Evolutionary conservation across 2,797 vertebrate species (phyloP), one percentile per base, ranked within the genome.

Genomic region (Xerus rutilus): DNA sequence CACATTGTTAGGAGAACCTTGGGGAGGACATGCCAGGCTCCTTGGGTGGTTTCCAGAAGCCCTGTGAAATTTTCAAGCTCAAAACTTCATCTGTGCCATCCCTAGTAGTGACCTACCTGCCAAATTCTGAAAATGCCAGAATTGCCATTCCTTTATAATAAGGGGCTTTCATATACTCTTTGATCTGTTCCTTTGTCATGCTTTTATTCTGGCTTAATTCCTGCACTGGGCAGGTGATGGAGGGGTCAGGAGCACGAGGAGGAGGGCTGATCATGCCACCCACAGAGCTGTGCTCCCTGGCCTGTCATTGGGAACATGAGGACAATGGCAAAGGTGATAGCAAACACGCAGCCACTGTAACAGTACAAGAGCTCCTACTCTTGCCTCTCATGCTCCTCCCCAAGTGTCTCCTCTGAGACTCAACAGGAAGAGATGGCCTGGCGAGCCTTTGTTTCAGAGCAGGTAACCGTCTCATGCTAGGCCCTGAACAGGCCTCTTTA

Each of bases 361-460:
- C 20, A 1, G 32, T 7, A 15, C 15, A 17, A n/a, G 20, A 30
- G 70, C 21, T 9, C 11, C 15, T 18, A 4, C 47, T n/a, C 49
- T 49, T 30, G 14, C 6, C 47, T 10, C 0, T 28, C 25, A 17
- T 10, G 25, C 59, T 17, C 39, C 8, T 32, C 30, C 9, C 7
- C 28, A 30, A 1, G 6, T 45, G 13, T 52, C 45, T 76, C 62
- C 20, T 73, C 70, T 21, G 69, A 76, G 54, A 70, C n/a, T 32
- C 8, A 4, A 67, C 32, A 30, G 52, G 76, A 92, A 30, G 30
- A 59, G 45, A 20, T 23, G 8, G 35, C 85, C 43, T 0, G 0
- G 18, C 0, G 0, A 20, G 43, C 30, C n/a, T 45, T 65, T 13
- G 18, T 5, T n/a, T 15, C 52, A 9, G 28, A 49, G 30, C 0